Evolutionary conservation across 2,888 invertebrate species (phyloP), one percentile per base, ranked within the genome.

Genomic region (Pyrochroa serraticornis): DNA sequence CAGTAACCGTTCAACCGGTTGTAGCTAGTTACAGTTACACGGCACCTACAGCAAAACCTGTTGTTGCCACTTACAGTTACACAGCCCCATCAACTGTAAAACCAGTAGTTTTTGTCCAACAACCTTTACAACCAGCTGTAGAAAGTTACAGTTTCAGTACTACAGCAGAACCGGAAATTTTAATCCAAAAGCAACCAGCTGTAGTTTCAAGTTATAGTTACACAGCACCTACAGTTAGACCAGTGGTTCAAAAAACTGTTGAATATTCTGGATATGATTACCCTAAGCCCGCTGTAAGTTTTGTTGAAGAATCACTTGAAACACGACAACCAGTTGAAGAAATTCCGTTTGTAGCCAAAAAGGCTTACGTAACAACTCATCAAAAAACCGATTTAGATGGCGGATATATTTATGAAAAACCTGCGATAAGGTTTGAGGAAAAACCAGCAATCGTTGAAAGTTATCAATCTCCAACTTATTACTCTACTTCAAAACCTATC

Each of bases 271-370:
- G 71, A 42, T 72, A 75, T 38, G 61, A 65, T 34, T 72, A 75
- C 43, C 66, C 70, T 6, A 72, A 70, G 63, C 70, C 71, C 2
- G 10, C 45, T 3, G 62, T 69, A 6, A 66, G 71, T 61, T 81
- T 80, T 43, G 77, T 75, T 33, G 79, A 80, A 65, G 71, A 70
- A 58, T 77, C 77, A 14, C 69, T 36, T 8, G 65, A 70, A 46
- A 63, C 65, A 41, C 53, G 58, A 13, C 57, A 68, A 63, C 73
- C 72, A 10, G 69, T 75, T 5, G 58, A 69, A 46, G 76, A 78
- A 65, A 71, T 66, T 57, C 72, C 70, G 7, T 74, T 78, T 46
- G 71, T 77, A 3, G 72, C 74, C 36, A 75, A 75, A 60, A 74
- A 70, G 47, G 73, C 76, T 10, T 77, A 77, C 38, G 65, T 75